Percentiles rank a stretch among this genome's conserved stretches.
Evolutionary conservation across 2,888 invertebrate genomes (phyloP).

Genomic region (Cephus sareptanus): DNA sequence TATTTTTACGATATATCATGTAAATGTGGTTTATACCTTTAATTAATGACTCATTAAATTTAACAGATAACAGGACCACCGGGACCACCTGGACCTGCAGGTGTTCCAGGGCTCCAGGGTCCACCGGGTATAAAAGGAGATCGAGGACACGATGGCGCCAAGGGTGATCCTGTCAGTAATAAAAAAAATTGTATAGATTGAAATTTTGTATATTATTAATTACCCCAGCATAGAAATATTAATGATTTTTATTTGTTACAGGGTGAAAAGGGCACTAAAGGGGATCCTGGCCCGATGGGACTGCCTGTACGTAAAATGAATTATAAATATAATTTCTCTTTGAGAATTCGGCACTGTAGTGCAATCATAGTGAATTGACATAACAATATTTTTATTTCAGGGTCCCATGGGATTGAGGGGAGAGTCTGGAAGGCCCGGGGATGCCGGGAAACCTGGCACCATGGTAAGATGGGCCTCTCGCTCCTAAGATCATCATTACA

Average conservation of each 20-base stretch:
- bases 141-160: conserved; percentile 82
- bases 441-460: conserved; percentile 80
- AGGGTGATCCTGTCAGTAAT: conserved; percentile 82
- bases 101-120: conserved; percentile 80
- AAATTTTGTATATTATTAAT: conserved; percentile 7
- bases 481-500: conserved; percentile 58
- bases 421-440: conserved; percentile 78
- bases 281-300: conserved; percentile 94
- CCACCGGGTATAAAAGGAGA: conserved; percentile 90
- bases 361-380: neutral
- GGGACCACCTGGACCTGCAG: conserved; percentile 82
- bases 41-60: conserved; percentile 10
- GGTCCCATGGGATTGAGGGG: conserved; percentile 87
- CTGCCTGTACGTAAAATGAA: conserved; percentile 77
- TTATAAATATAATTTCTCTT: neutral
- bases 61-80: conserved; percentile 73
- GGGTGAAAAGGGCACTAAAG: conserved; percentile 85
- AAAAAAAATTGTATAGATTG: conserved; percentile 1
- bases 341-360: neutral
- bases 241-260: conserved; percentile 64
- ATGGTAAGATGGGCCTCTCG: conserved; percentile 76
- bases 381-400: conserved; percentile 65
- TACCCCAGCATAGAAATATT: neutral
- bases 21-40: neutral
- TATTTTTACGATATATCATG: neutral